Base-by-base conservation (phyloP, 2,888 invertebrate genomes). In the Andrena hattorfiana region DNA sequence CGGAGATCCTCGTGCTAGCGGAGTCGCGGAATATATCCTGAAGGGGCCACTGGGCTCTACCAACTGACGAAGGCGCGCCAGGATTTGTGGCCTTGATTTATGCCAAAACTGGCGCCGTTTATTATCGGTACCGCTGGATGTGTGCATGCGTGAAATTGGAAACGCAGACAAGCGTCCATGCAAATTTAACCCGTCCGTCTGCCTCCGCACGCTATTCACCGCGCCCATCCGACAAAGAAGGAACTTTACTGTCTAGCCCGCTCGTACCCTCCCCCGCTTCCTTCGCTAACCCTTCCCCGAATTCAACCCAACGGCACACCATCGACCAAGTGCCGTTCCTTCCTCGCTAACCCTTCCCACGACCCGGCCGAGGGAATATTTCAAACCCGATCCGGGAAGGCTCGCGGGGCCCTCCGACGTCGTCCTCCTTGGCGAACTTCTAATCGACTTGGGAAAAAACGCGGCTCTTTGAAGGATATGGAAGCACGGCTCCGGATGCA, bases 111-210 rank as follows among this genome's bases (percentile, higher is more conserved):
- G 91, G 88, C 83, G 92, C 87, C 90, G 91, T 91, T 91, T 91
- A 90, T 91, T 91, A 91, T 89, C 89, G 81, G 83, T 75, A 80
- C 83, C 73, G 89, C 77, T 91, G 90, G 86, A 90, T 89, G 91
- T 91, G 91, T 90, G 91, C 92, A 92, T 92, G 92, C 92, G 92
- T 93, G 92, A 93, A 93, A 92, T 93, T 93, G 92, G 92, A 93
- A 93, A 91, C 91, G 92, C 92, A 91, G 91, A 92, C 92, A 91
- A 92, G 92, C 92, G 91, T 89, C 91, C 92, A 92, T 91, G 92
- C 91, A 91, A 93, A 92, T 92, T 92, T 90, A 91, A 92, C 90
- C 90, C 88, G 90, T 87, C 89, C 87, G 90, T 89, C 90, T 86
- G 87, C 86, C 89, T 86, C 78, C 81, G 87, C 84, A 83, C 90